phyloP scores from a whole-genome alignment of 1,140 invertebrate genomes.

The Teleogryllus occipitalis region DNA sequence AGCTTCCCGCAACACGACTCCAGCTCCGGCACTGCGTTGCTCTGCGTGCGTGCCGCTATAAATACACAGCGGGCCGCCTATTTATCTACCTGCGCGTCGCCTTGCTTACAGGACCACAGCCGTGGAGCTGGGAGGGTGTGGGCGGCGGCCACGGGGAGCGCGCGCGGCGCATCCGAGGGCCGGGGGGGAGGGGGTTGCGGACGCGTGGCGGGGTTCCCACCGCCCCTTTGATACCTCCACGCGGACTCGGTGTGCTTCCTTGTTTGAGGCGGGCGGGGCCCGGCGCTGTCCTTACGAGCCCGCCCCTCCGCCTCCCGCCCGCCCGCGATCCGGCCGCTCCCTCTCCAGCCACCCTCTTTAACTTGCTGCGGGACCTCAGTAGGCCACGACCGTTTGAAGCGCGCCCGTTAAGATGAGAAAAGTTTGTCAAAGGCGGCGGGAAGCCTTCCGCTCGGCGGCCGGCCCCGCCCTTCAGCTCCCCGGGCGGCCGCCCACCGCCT shows the following conservation, averaged over 20 bases:
- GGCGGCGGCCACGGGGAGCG: no score
- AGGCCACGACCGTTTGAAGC: not conserved
- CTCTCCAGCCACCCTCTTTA: not conserved
- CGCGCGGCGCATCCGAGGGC: not conserved
- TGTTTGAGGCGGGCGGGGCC: not conserved
- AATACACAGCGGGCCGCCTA: not conserved
- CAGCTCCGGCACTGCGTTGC: not conserved
- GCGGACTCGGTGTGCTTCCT: not conserved
- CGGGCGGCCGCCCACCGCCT: no score
- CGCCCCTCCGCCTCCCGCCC: no score
- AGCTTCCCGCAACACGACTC: not conserved
- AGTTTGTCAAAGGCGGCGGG: not conserved
- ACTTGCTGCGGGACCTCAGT: conserved; percentile 2
- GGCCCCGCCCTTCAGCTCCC: not conserved
- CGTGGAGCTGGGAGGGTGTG: no score
- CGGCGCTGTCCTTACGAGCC: not conserved
- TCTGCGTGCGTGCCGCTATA: not conserved
- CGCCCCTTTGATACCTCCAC: not conserved
- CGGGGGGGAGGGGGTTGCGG: no score
- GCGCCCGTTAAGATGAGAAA: not conserved
- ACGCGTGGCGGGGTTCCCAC: not conserved
- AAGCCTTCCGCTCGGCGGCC: not conserved
- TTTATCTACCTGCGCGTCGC: not conserved
- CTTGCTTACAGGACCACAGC: not conserved
- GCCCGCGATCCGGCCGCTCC: not conserved